A percentile compares a stretch with the other conserved stretches of the same genome.
Conservation (phyloP, 2,888 invertebrate genomes). For the Nephrocerus scutellatus region DNA sequence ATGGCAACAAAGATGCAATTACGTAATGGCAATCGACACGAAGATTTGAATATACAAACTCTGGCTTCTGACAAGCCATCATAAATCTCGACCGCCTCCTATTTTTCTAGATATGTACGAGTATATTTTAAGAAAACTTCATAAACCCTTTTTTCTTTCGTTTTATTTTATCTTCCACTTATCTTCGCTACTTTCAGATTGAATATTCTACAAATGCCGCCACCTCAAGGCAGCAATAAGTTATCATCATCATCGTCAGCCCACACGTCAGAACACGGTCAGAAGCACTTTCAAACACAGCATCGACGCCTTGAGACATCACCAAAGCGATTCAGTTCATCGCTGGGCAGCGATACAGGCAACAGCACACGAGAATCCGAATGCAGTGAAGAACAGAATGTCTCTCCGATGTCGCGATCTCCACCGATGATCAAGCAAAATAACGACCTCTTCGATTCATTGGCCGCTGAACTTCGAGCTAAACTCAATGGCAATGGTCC, state of each 20-base stretch:
- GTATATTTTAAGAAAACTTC: too few relatives aligned
- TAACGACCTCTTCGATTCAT: slow-evolving; percentile 78
- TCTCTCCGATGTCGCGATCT: slow-evolving; percentile 42
- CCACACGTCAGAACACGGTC: slow-evolving; percentile 18
- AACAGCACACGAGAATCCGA: slow-evolving; percentile 63
- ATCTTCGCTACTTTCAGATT: slow-evolving; percentile 25
- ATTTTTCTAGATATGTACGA: too few relatives aligned
- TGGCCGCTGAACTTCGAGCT: slow-evolving; percentile 83
- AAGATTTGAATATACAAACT: too few relatives aligned
- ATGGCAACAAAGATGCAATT: too few relatives aligned
- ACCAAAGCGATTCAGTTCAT: slow-evolving; percentile 59
- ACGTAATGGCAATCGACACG: too few relatives aligned
- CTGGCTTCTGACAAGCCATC: too few relatives aligned
- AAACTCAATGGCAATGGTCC: slow-evolving; percentile 59
- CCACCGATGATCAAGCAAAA: slow-evolving; percentile 49
- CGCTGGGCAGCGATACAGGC: slow-evolving; percentile 67
- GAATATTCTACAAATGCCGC: slow-evolving; percentile 37
- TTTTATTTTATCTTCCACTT: neutral
- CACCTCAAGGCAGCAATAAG: slow-evolving; percentile 25
- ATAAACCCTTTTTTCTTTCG: neutral
- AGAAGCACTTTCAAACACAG: slow-evolving; percentile 27
- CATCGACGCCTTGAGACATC: slow-evolving; percentile 39
- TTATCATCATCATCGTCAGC: slow-evolving; percentile 21
- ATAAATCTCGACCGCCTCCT: too few relatives aligned
- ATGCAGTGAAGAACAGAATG: slow-evolving; percentile 58